Base-by-base conservation (phyloP, 1,140 invertebrate genomes). In the Bombus waltoni region DNA sequence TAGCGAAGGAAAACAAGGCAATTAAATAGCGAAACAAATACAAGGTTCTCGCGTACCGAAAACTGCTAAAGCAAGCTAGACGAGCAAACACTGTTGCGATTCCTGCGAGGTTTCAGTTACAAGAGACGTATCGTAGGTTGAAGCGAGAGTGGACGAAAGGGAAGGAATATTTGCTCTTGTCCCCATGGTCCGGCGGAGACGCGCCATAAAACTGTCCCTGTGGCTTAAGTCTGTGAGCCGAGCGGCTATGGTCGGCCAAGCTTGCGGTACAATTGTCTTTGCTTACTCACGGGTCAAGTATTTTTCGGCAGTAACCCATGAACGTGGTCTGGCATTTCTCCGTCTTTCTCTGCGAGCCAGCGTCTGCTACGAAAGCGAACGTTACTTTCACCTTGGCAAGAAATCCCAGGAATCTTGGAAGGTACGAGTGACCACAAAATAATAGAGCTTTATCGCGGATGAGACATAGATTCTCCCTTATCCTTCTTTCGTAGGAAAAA, bases 131-230 rank as follows among this genome's bases (percentile, higher is more conserved):
- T 71, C 35, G 53, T 81, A 18, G 0, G n/a, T n/a, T 13, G 32
- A 18, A n/a, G 53, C 70, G 35, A 18, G 22, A 10, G 15, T 15
- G 32, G 8, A 59, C 47, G 38, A 59, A 53, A 72, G 42, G 25
- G 40, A 44, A 59, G 18, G 71, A 35, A 75, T 82, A 47, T 82
- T 82, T 82, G 71, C 71, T 74, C 57, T 74, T 18, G n/a, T 38
- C 40, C 57, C 28, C 71, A 35, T 62, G 35, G 70, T 38, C 38
- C 10, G 38, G 10, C 22, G 42, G 25, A 25, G 13, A 70, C 44
- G 35, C 53, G 71, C n/a, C 71, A 74, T 82, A 82, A 82, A 82
- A 82, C 80, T 35, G 44, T 13, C 71, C n/a, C 8, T 3, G 25
- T 42, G 53, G 40, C 25, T 44, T 65, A 75, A 75, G 35, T 80